These are phyloP conservation scores for Trissolcus japonicus DNA, from an alignment of 2,888 invertebrate species.

Conservation along the genomic window DNA sequence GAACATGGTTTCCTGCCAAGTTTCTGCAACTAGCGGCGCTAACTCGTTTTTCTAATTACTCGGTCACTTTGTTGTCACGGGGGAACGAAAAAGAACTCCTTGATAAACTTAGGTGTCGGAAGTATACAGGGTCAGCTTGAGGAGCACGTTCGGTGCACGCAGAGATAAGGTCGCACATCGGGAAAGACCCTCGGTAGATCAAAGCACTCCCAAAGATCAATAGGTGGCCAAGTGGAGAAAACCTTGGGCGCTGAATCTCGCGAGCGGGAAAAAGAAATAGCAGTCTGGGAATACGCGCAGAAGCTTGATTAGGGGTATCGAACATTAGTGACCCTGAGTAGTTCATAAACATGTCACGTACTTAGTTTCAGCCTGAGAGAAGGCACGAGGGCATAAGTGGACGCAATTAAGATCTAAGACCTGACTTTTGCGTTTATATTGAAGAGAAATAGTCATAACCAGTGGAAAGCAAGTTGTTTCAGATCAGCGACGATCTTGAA, in stretches of 20 bases:
- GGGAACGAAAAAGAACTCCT: conserved; percentile 60
- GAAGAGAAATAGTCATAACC: neutral
- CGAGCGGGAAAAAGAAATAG: conserved; percentile 55
- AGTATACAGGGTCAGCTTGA: conserved; percentile 59
- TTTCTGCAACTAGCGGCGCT: conserved; percentile 66
- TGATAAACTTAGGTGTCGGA: conserved; percentile 70
- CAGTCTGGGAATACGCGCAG: conserved; percentile 59
- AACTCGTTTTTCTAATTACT: conserved; percentile 76
- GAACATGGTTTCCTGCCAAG: conserved; percentile 31
- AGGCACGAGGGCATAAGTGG: conserved; percentile 75
- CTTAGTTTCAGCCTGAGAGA: conserved; percentile 63
- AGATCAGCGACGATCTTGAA: conserved; percentile 6
- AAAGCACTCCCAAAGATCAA: conserved; percentile 75
- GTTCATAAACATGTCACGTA: conserved; percentile 76
- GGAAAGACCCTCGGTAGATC: conserved; percentile 71
- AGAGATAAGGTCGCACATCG: conserved; percentile 47
- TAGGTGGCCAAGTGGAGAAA: conserved; percentile 68
- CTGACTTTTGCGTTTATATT: conserved; percentile 14
- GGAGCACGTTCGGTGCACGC: conserved; percentile 59
- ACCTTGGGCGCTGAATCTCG: conserved; percentile 44
- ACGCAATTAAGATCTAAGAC: conserved; percentile 71
- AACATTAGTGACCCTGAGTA: conserved; percentile 67
- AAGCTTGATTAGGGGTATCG: conserved; percentile 73
- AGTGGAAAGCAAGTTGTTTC: neutral
- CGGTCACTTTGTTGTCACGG: conserved; percentile 64